Percentiles rank a stretch among this genome's conserved stretches.
Conservation (phyloP, 2,888 invertebrate genomes). For the Apamea crenata region DNA sequence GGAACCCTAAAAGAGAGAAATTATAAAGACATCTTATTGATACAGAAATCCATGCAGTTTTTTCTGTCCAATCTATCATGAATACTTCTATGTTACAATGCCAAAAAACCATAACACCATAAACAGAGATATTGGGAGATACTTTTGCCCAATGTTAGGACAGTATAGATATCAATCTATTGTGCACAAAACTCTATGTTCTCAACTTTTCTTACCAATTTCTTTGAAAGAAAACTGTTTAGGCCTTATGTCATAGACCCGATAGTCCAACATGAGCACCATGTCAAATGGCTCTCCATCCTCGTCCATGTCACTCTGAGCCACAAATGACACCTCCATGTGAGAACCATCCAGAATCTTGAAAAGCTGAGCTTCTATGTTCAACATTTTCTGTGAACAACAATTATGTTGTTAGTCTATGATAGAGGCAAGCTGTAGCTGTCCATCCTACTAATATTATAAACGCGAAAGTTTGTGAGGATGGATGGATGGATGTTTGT, state of each 20-base stretch:
- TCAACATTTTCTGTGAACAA: slow-evolving; percentile 76
- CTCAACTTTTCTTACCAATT: slow-evolving; percentile 3
- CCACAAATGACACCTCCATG: slow-evolving; percentile 79
- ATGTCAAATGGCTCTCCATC: slow-evolving; percentile 73
- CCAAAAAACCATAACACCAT: neutral
- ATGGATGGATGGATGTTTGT: too few species aligned
- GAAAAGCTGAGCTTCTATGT: slow-evolving; percentile 79
- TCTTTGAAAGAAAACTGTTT: slow-evolving; percentile 78
- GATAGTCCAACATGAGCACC: slow-evolving; percentile 80
- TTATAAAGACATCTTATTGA: neutral
- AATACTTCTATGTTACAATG: neutral
- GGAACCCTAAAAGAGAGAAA: too few species aligned
- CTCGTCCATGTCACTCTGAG: slow-evolving; percentile 72
- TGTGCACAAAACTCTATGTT: neutral
- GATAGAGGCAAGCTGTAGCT: neutral
- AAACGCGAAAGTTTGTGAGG: too few species aligned
- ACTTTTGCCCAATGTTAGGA: neutral
- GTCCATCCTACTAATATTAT: neutral
- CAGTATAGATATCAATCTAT: too few species aligned
- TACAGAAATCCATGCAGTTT: neutral
- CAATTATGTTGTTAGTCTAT: neutral
- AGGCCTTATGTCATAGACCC: slow-evolving; percentile 82
- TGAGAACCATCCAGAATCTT: slow-evolving; percentile 82
- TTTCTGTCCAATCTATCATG: neutral
- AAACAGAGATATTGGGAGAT: neutral